Percentiles rank a stretch among this genome's conserved stretches.
phyloP scores from a whole-genome alignment of 1,140 invertebrate species.

The Brachionus calyciflorus region DNA sequence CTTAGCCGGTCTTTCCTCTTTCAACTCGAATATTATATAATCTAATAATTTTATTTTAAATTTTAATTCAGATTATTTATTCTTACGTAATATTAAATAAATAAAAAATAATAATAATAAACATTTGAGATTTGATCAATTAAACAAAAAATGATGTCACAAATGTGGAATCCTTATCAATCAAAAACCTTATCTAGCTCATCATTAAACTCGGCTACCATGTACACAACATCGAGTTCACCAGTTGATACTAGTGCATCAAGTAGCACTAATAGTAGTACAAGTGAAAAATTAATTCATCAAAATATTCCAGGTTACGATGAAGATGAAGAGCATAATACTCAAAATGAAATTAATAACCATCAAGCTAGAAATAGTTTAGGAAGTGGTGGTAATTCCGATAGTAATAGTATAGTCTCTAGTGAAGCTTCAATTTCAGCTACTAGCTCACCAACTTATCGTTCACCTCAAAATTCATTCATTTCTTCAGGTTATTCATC shows the following conservation, averaged over 20 bases:
- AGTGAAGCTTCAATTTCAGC: constrained; percentile 5
- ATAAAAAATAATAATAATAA: not conserved
- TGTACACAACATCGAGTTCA: not conserved
- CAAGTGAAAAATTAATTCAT: constrained; percentile 14
- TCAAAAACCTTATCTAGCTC: not conserved
- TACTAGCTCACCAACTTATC: constrained; percentile 29
- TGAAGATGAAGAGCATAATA: constrained; percentile 8
- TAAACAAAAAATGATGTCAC: constrained; percentile 26
- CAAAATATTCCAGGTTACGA: not conserved
- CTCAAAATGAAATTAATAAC: not conserved
- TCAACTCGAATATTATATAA: constrained; percentile 5
- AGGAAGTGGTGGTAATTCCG: constrained; percentile 19
- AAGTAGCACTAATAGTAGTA: constrained; percentile 23
- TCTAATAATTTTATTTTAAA: not conserved
- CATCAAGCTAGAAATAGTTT: not conserved
- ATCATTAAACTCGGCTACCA: too few relatives aligned
- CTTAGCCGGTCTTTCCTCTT: not conserved
- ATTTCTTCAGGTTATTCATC: not conserved
- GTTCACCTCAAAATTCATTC: constrained; percentile 18
- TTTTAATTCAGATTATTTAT: constrained; percentile 17
- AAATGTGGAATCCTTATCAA: constrained; percentile 47
- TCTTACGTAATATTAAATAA: constrained; percentile 2
- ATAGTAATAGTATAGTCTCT: constrained; percentile 30
- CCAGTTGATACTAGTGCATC: not conserved
- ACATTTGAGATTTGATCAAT: not conserved